phyloP scores from a whole-genome alignment of 2,113 vertebrate genomes.

The Tyto alba region DNA sequence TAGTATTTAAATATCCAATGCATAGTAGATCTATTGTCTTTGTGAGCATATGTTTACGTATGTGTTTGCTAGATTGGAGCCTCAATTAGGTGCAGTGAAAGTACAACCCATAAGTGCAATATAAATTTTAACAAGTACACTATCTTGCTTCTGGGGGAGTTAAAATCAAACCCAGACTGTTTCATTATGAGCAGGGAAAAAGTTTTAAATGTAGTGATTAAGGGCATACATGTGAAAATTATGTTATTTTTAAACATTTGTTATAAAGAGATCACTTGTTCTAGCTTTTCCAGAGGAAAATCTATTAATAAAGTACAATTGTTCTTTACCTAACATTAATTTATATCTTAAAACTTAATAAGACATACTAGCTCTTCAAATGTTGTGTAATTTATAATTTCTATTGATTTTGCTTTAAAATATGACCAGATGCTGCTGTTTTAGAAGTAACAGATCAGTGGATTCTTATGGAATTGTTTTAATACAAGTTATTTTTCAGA shows the following conservation, averaged over 20 bases:
- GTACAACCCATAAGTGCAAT: not conserved
- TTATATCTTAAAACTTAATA: not conserved
- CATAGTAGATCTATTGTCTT: not conserved
- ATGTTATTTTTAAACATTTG: not conserved
- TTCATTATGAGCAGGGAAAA: not conserved
- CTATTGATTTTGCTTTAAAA: slow-evolving; percentile 7
- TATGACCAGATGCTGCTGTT: not conserved
- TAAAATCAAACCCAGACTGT: not conserved
- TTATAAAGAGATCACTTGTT: not conserved
- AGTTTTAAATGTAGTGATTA: not conserved
- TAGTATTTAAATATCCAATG: not conserved
- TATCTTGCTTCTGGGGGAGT: not conserved
- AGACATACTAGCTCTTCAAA: not conserved
- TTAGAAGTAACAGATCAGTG: not conserved
- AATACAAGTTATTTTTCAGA: not conserved
- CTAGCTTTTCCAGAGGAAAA: not conserved
- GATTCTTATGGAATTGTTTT: not conserved
- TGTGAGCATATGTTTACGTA: not conserved
- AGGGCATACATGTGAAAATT: not conserved
- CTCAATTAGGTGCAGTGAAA: not conserved
- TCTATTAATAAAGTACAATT: not conserved
- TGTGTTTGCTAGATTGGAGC: not conserved
- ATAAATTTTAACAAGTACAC: not conserved
- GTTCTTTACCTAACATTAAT: not conserved
- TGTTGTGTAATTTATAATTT: not conserved